These are phyloP conservation scores for Penaeus vannamei DNA, from an alignment of 1,140 invertebrate genomes.

Conservation along the genomic window DNA sequence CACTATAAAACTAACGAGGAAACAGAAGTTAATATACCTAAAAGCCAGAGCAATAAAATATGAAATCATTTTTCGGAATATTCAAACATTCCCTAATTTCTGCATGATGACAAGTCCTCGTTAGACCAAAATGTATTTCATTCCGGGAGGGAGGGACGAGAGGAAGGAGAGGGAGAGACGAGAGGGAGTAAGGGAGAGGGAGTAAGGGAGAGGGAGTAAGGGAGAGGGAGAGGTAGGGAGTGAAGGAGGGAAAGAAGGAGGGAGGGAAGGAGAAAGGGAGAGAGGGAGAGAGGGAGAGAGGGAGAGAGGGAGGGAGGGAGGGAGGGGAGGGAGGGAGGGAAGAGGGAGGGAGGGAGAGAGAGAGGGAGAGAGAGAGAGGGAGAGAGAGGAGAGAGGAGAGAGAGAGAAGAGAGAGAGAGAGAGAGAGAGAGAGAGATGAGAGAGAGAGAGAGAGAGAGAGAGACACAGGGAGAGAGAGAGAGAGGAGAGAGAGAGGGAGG, in stretches of 20 bases:
- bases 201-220: not conserved
- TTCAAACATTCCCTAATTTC: too few species aligned
- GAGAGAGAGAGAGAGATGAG: not conserved
- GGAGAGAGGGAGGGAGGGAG: constrained; percentile 25
- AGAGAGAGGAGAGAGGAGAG: not conserved
- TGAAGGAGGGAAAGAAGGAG: not conserved
- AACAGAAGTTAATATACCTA: too few species aligned
- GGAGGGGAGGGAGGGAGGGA: not conserved
- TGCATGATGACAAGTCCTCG: too few species aligned
- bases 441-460: not conserved
- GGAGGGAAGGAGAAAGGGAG: too few species aligned
- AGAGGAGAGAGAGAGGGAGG: not conserved
- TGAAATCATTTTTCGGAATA: too few species aligned
- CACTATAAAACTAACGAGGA: too few species aligned
- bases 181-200: not conserved
- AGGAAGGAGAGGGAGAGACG: not conserved
- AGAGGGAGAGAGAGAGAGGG: constrained; percentile 9
- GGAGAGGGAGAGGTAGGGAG: not conserved
- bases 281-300: not conserved
- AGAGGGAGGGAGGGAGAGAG: constrained; percentile 2
- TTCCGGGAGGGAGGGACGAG: not conserved
- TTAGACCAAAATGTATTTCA: too few species aligned
- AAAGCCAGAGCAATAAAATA: too few species aligned
- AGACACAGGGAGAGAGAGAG: constrained; percentile 19
- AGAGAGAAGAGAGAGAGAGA: not conserved